phyloP scores from a whole-genome alignment of 1,140 invertebrate genomes.

The Zaprionus kolodkinae region DNA sequence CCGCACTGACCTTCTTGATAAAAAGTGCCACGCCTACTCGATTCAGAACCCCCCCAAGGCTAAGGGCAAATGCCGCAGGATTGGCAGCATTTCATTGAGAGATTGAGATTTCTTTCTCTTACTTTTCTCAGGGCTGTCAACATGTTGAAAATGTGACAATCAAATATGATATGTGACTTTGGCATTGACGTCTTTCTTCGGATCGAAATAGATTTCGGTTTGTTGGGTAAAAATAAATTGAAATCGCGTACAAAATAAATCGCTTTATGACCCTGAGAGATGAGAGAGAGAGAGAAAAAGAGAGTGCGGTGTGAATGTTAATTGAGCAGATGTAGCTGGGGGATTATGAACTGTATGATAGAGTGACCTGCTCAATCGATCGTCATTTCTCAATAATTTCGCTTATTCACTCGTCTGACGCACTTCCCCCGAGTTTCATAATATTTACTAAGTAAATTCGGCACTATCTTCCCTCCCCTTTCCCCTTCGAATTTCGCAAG shows the following conservation, averaged over 20 bases:
- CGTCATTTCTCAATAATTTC: constrained; percentile 3
- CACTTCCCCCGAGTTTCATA: constrained; percentile 2
- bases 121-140: constrained; percentile 41
- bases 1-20: constrained; percentile 27
- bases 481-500: not conserved
- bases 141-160: constrained; percentile 47
- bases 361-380: not conserved
- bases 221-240: constrained; percentile 47
- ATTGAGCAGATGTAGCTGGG: not conserved
- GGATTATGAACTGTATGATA: not conserved
- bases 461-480: not conserved
- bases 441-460: not conserved
- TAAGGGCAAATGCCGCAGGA: constrained; percentile 44
- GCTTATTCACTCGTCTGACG: not conserved
- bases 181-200: constrained; percentile 70
- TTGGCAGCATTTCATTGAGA: constrained; percentile 51
- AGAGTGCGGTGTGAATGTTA: not conserved
- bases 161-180: constrained; percentile 76
- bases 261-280: constrained; percentile 4
- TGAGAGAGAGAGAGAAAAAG: not conserved
- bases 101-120: constrained; percentile 11
- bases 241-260: constrained; percentile 58
- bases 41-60: constrained; percentile 20
- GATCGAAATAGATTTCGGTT: constrained; percentile 69
- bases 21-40: not conserved